These are phyloP conservation scores for Baryphthengus martii DNA, from an alignment of 2,113 vertebrate species.

Conservation along the genomic window DNA sequence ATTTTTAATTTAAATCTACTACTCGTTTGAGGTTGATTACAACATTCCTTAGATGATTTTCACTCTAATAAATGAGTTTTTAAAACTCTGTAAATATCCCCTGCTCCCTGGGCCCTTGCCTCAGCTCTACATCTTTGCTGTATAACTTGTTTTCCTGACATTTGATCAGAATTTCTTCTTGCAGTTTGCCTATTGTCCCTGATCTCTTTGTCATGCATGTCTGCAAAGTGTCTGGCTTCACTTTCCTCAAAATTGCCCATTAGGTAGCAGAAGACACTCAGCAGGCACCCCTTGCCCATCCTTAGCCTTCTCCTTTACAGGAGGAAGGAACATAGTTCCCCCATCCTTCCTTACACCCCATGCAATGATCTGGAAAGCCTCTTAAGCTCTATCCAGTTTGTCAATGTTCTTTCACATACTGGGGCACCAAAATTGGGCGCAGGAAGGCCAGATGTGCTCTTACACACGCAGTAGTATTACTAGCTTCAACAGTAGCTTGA, in stretches of 20 bases:
- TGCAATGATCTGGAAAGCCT: neutral
- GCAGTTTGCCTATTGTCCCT: neutral
- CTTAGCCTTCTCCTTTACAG: no score
- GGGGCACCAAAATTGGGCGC: neutral
- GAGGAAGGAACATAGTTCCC: fast-evolving
- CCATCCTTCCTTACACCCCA: fast-evolving
- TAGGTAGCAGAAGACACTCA: neutral
- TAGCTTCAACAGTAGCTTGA: neutral
- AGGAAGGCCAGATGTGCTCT: neutral
- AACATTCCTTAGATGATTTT: neutral
- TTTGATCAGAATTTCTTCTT: neutral
- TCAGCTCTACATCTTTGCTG: neutral
- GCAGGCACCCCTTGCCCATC: neutral
- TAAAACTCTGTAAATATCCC: neutral
- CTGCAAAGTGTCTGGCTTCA: neutral
- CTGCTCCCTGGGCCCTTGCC: neutral
- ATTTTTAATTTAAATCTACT: neutral
- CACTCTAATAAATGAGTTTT: neutral
- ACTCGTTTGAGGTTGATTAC: neutral
- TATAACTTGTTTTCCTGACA: neutral
- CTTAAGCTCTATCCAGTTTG: neutral
- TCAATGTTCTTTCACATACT: neutral
- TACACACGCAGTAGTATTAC: neutral
- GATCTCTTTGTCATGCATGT: neutral
- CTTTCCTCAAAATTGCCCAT: neutral